Evolutionary conservation across 2,113 vertebrate species (phyloP).

Genomic region (Spizaetus ornatus): DNA sequence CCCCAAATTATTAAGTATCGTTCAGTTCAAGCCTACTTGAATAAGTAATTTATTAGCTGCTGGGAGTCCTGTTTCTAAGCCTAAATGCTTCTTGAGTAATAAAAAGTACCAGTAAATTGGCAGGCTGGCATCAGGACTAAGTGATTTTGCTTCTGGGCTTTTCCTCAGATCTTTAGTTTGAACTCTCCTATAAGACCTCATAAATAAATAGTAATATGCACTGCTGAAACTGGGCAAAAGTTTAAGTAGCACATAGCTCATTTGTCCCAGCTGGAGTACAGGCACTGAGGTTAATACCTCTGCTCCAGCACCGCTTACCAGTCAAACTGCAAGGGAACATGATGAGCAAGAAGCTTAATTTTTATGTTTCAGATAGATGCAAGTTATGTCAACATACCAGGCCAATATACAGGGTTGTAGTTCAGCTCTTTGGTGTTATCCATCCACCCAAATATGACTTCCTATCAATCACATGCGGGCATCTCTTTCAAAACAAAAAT

Average conservation of each 20-base stretch:
- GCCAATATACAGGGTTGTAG: not conserved
- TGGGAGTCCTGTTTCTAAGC: not conserved
- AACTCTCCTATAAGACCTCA: not conserved
- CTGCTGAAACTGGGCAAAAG: not conserved
- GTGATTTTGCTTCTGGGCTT: not conserved
- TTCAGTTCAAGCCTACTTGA: not conserved
- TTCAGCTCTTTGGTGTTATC: not conserved
- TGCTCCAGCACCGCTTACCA: not conserved
- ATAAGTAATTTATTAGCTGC: not conserved
- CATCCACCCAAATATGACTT: not conserved
- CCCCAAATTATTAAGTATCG: not conserved
- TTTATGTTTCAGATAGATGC: not conserved
- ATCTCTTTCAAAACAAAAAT: not conserved
- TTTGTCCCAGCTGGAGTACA: not conserved
- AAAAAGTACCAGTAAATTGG: not conserved
- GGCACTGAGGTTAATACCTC: not conserved
- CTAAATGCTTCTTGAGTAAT: not conserved
- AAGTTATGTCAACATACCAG: not conserved
- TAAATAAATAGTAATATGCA: not conserved
- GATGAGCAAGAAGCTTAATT: not conserved
- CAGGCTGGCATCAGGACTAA: not conserved
- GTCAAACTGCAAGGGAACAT: not conserved
- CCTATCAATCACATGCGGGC: rapidly evolving
- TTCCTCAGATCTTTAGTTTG: not conserved
- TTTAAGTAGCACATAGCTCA: rapidly evolving